These are phyloP conservation scores for Enteromius viviparus DNA, from an alignment of 2,797 vertebrate species.

Conservation along the genomic window DNA sequence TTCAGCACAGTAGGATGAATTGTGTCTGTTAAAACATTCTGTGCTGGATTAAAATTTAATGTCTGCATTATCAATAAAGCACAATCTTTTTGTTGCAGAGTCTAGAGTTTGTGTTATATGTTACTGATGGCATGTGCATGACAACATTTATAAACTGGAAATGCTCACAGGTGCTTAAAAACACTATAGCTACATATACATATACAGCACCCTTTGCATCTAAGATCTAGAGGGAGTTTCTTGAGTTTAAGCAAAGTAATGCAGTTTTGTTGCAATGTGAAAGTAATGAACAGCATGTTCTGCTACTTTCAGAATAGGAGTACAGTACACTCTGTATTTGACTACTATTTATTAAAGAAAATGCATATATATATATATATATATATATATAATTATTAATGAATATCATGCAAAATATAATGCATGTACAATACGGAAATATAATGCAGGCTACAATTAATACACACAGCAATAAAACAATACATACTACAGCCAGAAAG, in stretches of 20 bases:
- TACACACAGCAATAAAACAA: no score
- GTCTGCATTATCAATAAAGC: slow-evolving; percentile 56
- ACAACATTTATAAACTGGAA: slow-evolving; percentile 26
- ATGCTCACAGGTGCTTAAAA: neutral
- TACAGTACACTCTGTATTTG: neutral
- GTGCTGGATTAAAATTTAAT: slow-evolving; percentile 56
- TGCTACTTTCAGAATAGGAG: neutral
- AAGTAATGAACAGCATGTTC: slow-evolving; percentile 1
- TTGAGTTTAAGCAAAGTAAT: neutral
- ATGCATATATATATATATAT: no score
- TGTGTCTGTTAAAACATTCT: slow-evolving; percentile 55
- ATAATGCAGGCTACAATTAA: no score
- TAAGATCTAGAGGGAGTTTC: neutral
- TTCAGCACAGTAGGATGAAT: slow-evolving; percentile 58
- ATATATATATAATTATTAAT: no score
- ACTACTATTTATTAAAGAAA: no score
- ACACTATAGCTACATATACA: neutral
- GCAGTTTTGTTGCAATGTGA: neutral
- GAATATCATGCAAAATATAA: no score
- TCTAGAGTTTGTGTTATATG: slow-evolving; percentile 3
- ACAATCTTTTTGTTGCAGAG: slow-evolving; percentile 35
- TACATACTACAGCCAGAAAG: no score
- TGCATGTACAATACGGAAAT: no score
- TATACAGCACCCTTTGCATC: slow-evolving; percentile 3
- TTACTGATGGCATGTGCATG: slow-evolving; percentile 1